Conservation (phyloP, 2,888 invertebrate species). For the Cephus pygmeus region DNA sequence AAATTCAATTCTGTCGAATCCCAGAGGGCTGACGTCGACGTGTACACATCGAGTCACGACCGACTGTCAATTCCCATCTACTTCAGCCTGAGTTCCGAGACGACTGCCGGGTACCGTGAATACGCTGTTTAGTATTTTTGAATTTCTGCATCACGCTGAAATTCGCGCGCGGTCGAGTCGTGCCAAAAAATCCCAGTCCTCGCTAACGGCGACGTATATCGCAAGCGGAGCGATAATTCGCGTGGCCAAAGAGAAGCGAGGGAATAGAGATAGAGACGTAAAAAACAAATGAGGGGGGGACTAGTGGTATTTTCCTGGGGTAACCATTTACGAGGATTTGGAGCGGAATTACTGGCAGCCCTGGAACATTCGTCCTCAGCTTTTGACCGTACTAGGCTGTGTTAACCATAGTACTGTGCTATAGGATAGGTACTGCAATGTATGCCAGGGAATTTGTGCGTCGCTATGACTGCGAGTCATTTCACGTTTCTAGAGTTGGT, state of each 20-base stretch:
- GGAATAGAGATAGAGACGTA: not conserved
- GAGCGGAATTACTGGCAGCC: not conserved
- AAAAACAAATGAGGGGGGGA: not conserved
- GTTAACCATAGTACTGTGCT: not conserved
- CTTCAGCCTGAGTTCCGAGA: not conserved
- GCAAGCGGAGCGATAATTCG: not conserved
- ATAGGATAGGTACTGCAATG: not conserved
- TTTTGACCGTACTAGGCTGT: not conserved
- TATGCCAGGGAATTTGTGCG: not conserved
- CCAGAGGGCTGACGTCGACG: not conserved
- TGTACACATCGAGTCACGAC: not conserved
- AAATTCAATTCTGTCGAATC: not conserved
- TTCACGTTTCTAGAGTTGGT: not conserved
- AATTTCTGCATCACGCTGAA: not conserved
- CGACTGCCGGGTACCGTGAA: not conserved
- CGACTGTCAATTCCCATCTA: not conserved
- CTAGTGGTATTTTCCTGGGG: not conserved
- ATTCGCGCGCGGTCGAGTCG: not conserved
- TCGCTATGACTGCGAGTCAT: not conserved
- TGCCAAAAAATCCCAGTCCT: not conserved
- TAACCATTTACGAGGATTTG: not conserved
- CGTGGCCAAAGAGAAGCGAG: not conserved
- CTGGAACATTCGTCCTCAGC: not conserved
- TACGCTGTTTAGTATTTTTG: not conserved
- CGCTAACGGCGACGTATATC: not conserved